A percentile compares a stretch with the other conserved stretches of the same genome.
phyloP scores from a whole-genome alignment of 2,113 vertebrate species.

The Stegastes partitus region DNA sequence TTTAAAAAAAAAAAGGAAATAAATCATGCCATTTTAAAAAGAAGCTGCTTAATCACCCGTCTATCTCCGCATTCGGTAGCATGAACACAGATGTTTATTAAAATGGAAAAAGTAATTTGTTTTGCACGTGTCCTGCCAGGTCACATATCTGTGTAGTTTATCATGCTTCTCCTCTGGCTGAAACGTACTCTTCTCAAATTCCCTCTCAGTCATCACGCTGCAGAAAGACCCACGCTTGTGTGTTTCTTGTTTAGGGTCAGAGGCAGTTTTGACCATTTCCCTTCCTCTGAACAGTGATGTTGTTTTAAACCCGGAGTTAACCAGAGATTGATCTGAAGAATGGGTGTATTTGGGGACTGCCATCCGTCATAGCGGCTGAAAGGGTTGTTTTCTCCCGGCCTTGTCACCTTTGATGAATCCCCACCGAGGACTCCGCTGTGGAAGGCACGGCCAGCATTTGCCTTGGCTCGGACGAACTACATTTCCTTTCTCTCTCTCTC shows the following conservation, averaged over 20 bases:
- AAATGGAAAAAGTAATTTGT: conserved; percentile 57
- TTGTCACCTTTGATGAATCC: conserved; percentile 80
- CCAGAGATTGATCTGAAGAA: conserved; percentile 77
- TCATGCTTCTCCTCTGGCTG: conserved; percentile 51
- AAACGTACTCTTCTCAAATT: conserved; percentile 60
- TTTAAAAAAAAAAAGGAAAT: conserved; percentile 6
- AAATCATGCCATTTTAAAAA: conserved; percentile 34
- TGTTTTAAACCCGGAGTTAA: conserved; percentile 84
- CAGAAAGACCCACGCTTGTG: conserved; percentile 54
- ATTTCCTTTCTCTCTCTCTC: conserved; percentile 63
- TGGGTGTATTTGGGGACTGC: conserved; percentile 71
- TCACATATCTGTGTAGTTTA: conserved; percentile 62
- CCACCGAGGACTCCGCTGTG: conserved; percentile 75
- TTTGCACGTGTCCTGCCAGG: conserved; percentile 45
- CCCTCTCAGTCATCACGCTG: conserved; percentile 51
- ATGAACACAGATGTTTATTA: conserved; percentile 56
- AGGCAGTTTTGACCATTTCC: conserved; percentile 77
- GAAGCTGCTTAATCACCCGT: conserved; percentile 10
- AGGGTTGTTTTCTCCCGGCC: conserved; percentile 74
- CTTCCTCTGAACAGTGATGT: conserved; percentile 72
- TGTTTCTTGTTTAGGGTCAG: conserved; percentile 75
- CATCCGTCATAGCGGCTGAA: conserved; percentile 75
- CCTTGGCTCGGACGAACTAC: conserved; percentile 84
- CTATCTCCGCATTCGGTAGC: conserved; percentile 35
- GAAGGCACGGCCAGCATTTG: conserved; percentile 80